phyloP scores from a whole-genome alignment of 1,140 invertebrate genomes.

The Aphaenogaster ashmeadi region DNA sequence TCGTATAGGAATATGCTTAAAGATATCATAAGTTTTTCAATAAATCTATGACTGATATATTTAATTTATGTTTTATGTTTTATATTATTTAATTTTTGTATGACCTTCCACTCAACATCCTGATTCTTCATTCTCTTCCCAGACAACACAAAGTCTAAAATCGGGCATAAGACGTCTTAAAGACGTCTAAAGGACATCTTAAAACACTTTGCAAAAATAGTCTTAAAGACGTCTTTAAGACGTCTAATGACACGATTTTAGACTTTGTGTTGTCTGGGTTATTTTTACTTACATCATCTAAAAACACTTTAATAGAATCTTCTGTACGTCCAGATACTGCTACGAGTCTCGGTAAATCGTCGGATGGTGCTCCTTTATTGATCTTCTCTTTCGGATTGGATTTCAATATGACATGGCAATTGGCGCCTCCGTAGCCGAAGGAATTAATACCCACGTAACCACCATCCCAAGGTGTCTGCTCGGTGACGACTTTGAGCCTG shows the following conservation, averaged over 20 bases:
- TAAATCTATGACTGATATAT: background rate
- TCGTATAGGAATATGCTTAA: background rate
- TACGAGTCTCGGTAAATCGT: slow-evolving; percentile 89
- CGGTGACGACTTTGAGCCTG: slow-evolving; percentile 89
- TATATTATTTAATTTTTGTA: slow-evolving; percentile 3
- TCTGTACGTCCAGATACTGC: slow-evolving; percentile 90
- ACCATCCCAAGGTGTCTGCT: slow-evolving; percentile 89
- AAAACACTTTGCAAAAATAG: too few relatives aligned
- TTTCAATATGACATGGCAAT: slow-evolving; percentile 91
- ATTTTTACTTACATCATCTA: slow-evolving; percentile 88
- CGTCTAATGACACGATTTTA: too few relatives aligned
- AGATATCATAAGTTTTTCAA: background rate
- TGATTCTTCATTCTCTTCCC: background rate
- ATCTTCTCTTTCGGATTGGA: slow-evolving; percentile 87
- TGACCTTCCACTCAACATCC: background rate
- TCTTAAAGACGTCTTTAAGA: too few relatives aligned
- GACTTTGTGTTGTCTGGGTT: too few relatives aligned
- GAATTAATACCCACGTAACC: slow-evolving; percentile 88
- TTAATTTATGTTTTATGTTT: background rate
- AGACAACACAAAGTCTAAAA: too few relatives aligned
- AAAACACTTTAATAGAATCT: slow-evolving; percentile 90
- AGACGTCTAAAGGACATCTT: too few relatives aligned
- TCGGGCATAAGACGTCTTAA: too few relatives aligned
- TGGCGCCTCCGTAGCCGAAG: slow-evolving; percentile 90
- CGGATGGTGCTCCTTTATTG: slow-evolving; percentile 85